Base-by-base conservation (phyloP, 2,113 vertebrate genomes). In the Seriola dumerili region DNA sequence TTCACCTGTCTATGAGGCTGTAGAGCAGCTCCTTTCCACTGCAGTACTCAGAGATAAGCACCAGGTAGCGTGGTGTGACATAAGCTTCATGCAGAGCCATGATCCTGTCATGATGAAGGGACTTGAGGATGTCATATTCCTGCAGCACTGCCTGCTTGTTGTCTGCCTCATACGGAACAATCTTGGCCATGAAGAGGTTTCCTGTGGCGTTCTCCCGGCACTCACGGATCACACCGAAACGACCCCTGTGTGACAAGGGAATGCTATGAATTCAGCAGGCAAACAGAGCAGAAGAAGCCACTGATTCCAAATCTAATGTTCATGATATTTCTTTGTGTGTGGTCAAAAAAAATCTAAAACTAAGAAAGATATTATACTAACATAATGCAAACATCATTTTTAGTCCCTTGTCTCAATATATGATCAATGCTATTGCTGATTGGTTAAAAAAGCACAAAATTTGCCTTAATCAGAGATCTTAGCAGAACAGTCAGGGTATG, bases 51-150 rank as follows among this genome's bases (percentile, higher is more conserved):
- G 97, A 96, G 59, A 99, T 99, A 58, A 99, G 97, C 77, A 99
- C 98, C 1, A 99, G 96, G 93, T 99, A 99, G 36, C 98, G 97
- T 0, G 98, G 98, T 0, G 98, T 99, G 93, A 99, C 98, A 72
- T 99, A 99, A 0, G 98, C 98, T 85, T 99, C 98, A 0, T 99
- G 98, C 63, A 99, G 94, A 21, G 96, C 94, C 98, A 99, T 99
- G 92, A 99, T 95, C 85, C 96, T 95, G 59, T 99, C 97, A 0
- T 99, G 97, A 81, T 98, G 98, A 65, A 99, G 95, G 0, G 96
- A 96, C 85, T 99, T 98, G 29, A 99, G 96, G 89, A 99, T 97
- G 90, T 99, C 98, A 0, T 99, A 99, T 68, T 99, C 98, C 92
- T 98, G 98, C 55, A 99, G 95, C 65, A 98, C 97, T 0, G 65